Conservation (phyloP, 2,888 invertebrate species). For the Reticulitermes lucifugus region DNA sequence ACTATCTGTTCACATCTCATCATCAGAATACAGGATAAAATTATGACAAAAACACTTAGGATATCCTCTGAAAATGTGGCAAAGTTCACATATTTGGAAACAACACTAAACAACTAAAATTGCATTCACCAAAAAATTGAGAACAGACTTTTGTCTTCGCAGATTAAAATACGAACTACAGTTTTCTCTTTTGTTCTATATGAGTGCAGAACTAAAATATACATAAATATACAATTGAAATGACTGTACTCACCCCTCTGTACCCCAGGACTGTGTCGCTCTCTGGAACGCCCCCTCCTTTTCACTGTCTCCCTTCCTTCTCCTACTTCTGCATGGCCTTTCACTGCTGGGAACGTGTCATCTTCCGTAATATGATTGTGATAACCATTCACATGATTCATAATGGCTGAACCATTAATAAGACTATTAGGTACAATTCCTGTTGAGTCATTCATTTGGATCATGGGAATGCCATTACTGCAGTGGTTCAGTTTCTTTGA, state of each 20-base stretch:
- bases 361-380: slow-evolving; percentile 15
- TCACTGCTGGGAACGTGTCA: background rate
- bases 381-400: slow-evolving; percentile 23
- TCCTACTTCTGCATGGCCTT: background rate
- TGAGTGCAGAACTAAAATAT: too few relatives aligned
- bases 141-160: too few relatives aligned
- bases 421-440: background rate
- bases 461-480: slow-evolving; percentile 33
- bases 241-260: background rate
- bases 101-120: too few relatives aligned
- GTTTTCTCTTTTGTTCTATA: too few relatives aligned
- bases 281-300: slow-evolving; percentile 37
- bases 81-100: too few relatives aligned
- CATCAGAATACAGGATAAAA: too few relatives aligned
- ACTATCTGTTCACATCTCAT: too few relatives aligned
- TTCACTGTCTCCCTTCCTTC: slow-evolving; percentile 12
- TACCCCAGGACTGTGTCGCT: slow-evolving; percentile 26
- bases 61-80: too few relatives aligned
- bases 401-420: background rate
- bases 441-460: slow-evolving; percentile 15
- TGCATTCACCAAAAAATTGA: too few relatives aligned
- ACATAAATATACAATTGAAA: background rate
- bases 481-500: slow-evolving; percentile 13
- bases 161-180: too few relatives aligned
- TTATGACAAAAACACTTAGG: too few relatives aligned